Conservation (phyloP, 2,113 vertebrate genomes). For the Cinclus mexicanus region DNA sequence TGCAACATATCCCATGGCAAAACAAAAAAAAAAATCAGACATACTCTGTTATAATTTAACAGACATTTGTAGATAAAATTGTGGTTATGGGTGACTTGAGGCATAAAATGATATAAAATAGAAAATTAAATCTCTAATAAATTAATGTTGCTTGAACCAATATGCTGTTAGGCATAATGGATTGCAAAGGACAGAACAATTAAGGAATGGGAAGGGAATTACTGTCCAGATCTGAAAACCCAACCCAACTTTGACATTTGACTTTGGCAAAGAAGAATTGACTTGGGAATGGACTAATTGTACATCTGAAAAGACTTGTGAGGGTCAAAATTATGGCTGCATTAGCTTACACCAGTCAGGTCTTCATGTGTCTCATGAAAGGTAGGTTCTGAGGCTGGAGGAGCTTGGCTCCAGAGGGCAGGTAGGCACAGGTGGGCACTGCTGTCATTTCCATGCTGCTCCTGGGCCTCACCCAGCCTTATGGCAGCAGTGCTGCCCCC, state of each 20-base stretch:
- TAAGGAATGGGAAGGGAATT: not conserved
- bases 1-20: not conserved
- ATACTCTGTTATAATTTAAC: conserved; percentile 4
- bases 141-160: conserved; percentile 31
- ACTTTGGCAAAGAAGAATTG: not conserved
- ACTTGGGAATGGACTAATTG: not conserved
- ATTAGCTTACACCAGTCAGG: not conserved
- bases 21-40: not conserved
- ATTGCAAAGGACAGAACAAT: not conserved
- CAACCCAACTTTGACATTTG: not conserved
- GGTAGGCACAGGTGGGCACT: not conserved
- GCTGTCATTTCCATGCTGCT: not conserved
- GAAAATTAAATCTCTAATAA: conserved; percentile 40
- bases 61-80: conserved; percentile 19
- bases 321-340: not conserved
- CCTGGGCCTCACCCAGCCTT: not conserved
- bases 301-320: fast-evolving
- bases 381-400: not conserved
- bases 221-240: not conserved
- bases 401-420: not conserved
- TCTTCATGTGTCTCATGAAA: not conserved
- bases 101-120: conserved; percentile 13
- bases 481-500: not conserved
- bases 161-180: not conserved
- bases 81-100: conserved; percentile 41